Base-by-base conservation (phyloP, 1,140 invertebrate species). In the Drosophila paulistorum region DNA sequence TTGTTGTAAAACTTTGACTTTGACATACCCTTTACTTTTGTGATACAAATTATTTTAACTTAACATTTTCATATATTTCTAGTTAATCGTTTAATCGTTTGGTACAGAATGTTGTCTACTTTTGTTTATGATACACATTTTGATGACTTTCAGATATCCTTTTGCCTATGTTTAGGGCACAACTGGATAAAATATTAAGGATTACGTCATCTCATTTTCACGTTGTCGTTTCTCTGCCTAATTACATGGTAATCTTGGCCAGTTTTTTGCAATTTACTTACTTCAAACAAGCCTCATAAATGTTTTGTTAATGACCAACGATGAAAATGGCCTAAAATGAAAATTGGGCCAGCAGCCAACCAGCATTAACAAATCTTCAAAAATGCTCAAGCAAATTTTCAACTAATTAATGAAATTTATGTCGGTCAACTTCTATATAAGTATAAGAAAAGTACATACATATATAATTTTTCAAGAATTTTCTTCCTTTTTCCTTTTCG, bases 401-500 rank as follows among this genome's bases (percentile, higher is more conserved):
- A 65, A 79, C 81, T 84, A 84, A 84, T 83, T 83, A 83, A 84
- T 77, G 69, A 84, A 83, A 84, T 83, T 83, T 83, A 84, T 83
- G 76, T 83, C 81, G 81, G 81, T 83, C 81, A 83, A 79, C 76
- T 84, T 51, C 45, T 51, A 51, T 51, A 23, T 17, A 17, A 48
- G 45, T 48, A 42, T 6, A 42, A 10, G n/a, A 0, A 30, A 30
- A n/a, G 11, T 45, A 51, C 11, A 51, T 51, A 23, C 20, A 23
- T 51, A 11, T 48, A 23, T 51, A 13, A 10, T 51, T 51, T 51
- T 51, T 11, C 3, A 51, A 51, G 45, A 51, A 51, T 51, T 23
- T 51, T 51, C 45, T 23, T 10, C 17, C 10, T 48, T 48, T 48
- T 48, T 20, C 14, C 17, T 17, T 17, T 48, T 48, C 9, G 17